Percentiles rank a stretch among this genome's conserved stretches.
Conservation (phyloP, 1,140 invertebrate genomes). For the Drosophila aff. region DNA sequence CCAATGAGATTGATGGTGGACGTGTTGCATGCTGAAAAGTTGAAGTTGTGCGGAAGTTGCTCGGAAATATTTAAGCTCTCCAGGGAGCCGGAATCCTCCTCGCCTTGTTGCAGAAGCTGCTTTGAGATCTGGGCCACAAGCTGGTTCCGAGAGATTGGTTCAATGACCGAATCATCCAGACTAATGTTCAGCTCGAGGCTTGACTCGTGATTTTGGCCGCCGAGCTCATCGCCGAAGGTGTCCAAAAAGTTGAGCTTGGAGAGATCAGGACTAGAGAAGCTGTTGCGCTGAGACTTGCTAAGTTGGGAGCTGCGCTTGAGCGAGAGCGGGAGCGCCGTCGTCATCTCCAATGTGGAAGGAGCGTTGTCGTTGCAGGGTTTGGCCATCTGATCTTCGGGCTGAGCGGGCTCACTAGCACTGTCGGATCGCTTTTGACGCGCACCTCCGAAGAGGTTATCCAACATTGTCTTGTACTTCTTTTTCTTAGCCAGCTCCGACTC, state of each 20-base stretch:
- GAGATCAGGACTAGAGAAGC: conserved; percentile 83
- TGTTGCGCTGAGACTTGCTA: conserved; percentile 71
- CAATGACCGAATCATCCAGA: conserved; percentile 69
- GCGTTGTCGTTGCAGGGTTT: conserved; percentile 65
- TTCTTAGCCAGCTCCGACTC: conserved; percentile 81
- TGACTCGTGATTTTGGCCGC: conserved; percentile 31
- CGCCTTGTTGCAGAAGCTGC: conserved; percentile 33
- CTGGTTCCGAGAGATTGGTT: conserved; percentile 34
- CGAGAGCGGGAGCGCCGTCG: conserved; percentile 20
- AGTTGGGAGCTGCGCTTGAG: conserved; percentile 37
- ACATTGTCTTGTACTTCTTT: conserved; percentile 79
- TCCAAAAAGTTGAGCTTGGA: conserved; percentile 78
- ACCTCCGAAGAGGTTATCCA: conserved; percentile 73
- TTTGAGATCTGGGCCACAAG: conserved; percentile 49
- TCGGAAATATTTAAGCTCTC: conserved; percentile 77
- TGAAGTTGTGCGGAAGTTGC: conserved; percentile 77
- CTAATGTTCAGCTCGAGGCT: conserved; percentile 68
- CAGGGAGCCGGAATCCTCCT: conserved; percentile 51
- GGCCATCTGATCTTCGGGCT: background rate
- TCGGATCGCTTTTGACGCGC: conserved; percentile 66
- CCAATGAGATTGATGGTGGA: conserved; percentile 82
- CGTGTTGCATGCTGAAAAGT: conserved; percentile 78
- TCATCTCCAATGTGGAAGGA: conserved; percentile 55
- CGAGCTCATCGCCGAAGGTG: conserved; percentile 58
- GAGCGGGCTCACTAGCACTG: conserved; percentile 57